Conservation (phyloP, 35 echinoderm and acorn worm genomes). For the Chiridota heheva region DNA sequence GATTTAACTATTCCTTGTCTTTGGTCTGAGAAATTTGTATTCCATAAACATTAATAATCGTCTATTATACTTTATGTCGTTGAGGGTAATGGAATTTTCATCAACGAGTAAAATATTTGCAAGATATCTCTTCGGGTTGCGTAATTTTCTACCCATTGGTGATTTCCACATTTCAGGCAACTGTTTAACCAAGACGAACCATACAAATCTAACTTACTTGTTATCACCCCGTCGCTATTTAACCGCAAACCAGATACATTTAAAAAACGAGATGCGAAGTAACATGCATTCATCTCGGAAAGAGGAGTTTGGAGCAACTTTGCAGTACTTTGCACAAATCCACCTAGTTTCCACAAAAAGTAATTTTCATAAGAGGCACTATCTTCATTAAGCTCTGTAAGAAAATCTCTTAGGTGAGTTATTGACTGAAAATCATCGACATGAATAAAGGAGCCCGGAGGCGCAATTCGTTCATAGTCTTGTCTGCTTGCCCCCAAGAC, state of each 20-base stretch:
- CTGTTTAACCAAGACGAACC: constrained; percentile 7
- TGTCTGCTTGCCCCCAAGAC: constrained; percentile 27
- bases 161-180: constrained; percentile 21
- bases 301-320: background rate
- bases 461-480: constrained; percentile 40
- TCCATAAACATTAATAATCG: too few relatives aligned
- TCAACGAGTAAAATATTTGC: too few relatives aligned
- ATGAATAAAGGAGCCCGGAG: constrained; percentile 19
- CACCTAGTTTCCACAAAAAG: constrained; percentile 24
- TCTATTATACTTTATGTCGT: too few relatives aligned
- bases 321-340: background rate
- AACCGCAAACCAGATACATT: background rate
- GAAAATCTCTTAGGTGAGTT: background rate
- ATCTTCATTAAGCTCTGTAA: background rate
- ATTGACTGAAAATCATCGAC: constrained; percentile 20
- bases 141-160: background rate
- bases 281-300: background rate
- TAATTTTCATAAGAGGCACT: constrained; percentile 6
- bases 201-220: constrained; percentile 1
- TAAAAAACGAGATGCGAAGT: constrained; percentile 4
- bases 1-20: too few relatives aligned
- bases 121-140: background rate
- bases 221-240: background rate
- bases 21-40: too few relatives aligned
- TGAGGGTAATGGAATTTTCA: too few relatives aligned